Evolutionary conservation across 2,888 invertebrate species (phyloP).

Genomic region (Biston betularia): DNA sequence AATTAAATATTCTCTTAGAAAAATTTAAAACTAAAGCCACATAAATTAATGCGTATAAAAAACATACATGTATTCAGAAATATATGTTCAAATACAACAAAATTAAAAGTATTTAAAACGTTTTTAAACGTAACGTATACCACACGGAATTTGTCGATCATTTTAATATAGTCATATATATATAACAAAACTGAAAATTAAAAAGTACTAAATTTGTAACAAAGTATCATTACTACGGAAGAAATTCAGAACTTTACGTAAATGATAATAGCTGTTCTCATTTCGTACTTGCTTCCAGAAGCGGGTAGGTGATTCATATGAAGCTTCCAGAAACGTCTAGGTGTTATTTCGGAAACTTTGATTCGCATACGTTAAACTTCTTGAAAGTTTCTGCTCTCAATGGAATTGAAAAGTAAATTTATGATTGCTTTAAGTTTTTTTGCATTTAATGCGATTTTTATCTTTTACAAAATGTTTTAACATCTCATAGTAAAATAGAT

Average conservation of each 20-base stretch:
- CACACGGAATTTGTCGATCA: neutral
- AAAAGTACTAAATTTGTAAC: conserved; percentile 3
- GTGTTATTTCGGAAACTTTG: conserved; percentile 43
- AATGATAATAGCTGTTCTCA: conserved; percentile 21
- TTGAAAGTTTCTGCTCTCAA: conserved; percentile 30
- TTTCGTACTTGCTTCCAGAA: conserved; percentile 29
- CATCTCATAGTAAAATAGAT: neutral
- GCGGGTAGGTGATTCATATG: conserved; percentile 9
- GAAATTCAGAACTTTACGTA: conserved; percentile 18
- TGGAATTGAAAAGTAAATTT: conserved; percentile 44
- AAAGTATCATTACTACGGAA: conserved; percentile 1
- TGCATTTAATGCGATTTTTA: conserved; percentile 10
- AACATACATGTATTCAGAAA: no score
- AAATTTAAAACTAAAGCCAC: no score
- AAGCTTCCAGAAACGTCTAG: conserved; percentile 18
- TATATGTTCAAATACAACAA: no score
- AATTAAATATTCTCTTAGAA: no score
- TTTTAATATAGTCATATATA: neutral
- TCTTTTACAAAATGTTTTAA: neutral
- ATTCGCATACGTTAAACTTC: conserved; percentile 43
- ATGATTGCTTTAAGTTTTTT: conserved; percentile 33
- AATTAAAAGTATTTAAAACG: neutral
- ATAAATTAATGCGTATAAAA: no score
- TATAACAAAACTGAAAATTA: neutral
- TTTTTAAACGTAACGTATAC: neutral